Evolutionary conservation across 2,888 invertebrate species (phyloP).

Genomic region (Drosophila anomelani): DNA sequence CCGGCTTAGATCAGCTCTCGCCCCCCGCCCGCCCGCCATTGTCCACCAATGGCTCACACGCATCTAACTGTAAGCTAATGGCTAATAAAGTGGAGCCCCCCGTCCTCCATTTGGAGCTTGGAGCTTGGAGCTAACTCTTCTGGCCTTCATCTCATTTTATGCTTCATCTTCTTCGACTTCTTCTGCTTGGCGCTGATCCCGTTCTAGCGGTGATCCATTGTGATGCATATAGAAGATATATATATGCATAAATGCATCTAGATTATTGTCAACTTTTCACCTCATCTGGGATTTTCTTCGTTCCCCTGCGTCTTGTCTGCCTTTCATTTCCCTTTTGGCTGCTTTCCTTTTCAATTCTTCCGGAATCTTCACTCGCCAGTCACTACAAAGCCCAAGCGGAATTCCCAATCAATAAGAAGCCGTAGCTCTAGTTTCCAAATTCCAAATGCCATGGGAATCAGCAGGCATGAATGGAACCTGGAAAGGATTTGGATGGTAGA

Average conservation of each 20-base stretch:
- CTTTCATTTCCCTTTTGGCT: neutral
- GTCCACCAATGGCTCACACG: slow-evolving; percentile 67
- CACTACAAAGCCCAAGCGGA: slow-evolving; percentile 1
- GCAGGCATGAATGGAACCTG: slow-evolving; percentile 7
- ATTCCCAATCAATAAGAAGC: slow-evolving; percentile 11
- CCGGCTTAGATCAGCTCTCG: slow-evolving; percentile 54
- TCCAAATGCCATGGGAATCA: slow-evolving; percentile 3
- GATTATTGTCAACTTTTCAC: slow-evolving; percentile 14
- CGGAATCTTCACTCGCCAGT: neutral
- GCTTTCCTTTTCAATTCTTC: slow-evolving; percentile 39
- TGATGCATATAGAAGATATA: slow-evolving; percentile 25
- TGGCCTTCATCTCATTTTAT: slow-evolving; percentile 17
- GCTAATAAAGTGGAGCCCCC: slow-evolving; percentile 65
- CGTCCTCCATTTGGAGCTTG: neutral
- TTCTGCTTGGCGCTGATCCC: slow-evolving; percentile 16
- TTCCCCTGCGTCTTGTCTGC: neutral
- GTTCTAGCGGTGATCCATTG: slow-evolving; percentile 49
- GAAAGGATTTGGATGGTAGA: neutral
- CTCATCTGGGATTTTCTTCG: neutral
- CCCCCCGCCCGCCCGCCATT: neutral
- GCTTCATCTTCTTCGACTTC: slow-evolving; percentile 21
- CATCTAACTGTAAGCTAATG: slow-evolving; percentile 77
- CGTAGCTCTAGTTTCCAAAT: neutral
- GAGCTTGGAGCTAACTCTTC: neutral
- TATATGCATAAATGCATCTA: slow-evolving; percentile 12